phyloP scores from a whole-genome alignment of 2,888 invertebrate genomes.

The Euzophera pinguis region DNA sequence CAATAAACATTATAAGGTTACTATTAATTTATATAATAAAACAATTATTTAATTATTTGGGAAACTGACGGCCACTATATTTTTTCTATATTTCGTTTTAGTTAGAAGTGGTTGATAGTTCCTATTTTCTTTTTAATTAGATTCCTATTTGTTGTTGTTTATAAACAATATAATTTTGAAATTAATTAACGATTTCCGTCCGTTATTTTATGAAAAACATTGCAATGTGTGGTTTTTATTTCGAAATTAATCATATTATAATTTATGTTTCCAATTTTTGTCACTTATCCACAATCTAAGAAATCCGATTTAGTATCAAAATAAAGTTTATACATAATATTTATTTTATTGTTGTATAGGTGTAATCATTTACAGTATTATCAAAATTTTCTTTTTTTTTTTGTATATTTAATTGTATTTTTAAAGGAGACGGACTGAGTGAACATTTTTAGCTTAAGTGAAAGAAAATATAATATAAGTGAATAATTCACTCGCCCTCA shows the following conservation, averaged over 20 bases:
- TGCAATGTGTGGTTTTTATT: too few species aligned
- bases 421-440: constrained; percentile 54
- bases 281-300: too few species aligned
- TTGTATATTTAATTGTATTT: constrained; percentile 15
- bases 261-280: too few species aligned
- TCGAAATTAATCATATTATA: too few species aligned
- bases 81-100: constrained; percentile 29
- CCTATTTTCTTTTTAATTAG: constrained; percentile 52
- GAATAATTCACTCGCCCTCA: constrained; percentile 35
- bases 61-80: constrained; percentile 52
- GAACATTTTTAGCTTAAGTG: constrained; percentile 31
- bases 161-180: constrained; percentile 12
- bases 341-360: background rate
- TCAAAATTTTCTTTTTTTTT: background rate
- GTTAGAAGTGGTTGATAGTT: constrained; percentile 67
- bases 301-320: too few species aligned
- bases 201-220: constrained; percentile 25
- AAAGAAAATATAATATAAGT: constrained; percentile 33
- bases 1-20: constrained; percentile 22
- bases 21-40: too few species aligned
- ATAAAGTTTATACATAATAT: too few species aligned
- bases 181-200: constrained; percentile 33
- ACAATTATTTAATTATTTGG: constrained; percentile 24
- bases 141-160: constrained; percentile 21
- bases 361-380: background rate